These are phyloP conservation scores for Philereme transversata DNA, from an alignment of 2,888 invertebrate genomes.

Conservation along the genomic window DNA sequence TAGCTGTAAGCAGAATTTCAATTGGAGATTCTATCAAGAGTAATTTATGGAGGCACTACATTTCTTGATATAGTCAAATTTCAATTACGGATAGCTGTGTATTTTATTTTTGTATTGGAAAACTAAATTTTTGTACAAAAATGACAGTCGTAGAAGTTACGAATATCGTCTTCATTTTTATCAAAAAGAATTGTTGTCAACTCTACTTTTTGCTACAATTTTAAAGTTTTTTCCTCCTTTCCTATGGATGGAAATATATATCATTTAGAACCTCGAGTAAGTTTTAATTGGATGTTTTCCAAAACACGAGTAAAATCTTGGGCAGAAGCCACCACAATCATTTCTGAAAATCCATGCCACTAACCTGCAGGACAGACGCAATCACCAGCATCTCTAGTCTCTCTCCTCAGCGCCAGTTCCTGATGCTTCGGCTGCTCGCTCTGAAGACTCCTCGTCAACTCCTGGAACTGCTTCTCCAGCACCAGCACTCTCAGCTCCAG, in stretches of 20 bases:
- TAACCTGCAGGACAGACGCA: conserved; percentile 78
- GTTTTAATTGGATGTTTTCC: no score
- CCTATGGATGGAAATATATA: no score
- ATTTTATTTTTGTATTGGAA: conserved; percentile 24
- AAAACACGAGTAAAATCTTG: no score
- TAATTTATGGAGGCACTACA: conserved; percentile 36
- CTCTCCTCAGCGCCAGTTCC: conserved; percentile 56
- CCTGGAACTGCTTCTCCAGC: conserved; percentile 61
- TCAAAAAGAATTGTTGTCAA: no score
- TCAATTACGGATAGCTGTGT: conserved; percentile 36
- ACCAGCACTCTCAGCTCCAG: conserved; percentile 67
- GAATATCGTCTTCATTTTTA: neutral
- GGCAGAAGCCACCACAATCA: neutral
- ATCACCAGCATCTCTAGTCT: conserved; percentile 67
- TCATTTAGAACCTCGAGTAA: no score
- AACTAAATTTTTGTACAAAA: conserved; percentile 21
- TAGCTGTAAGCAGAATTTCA: conserved; percentile 33
- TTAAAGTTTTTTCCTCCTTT: no score
- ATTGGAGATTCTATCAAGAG: conserved; percentile 34
- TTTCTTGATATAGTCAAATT: conserved; percentile 39
- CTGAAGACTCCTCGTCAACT: conserved; percentile 41
- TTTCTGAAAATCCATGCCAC: conserved; percentile 31
- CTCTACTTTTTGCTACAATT: no score
- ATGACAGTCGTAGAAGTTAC: conserved; percentile 1
- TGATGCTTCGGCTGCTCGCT: conserved; percentile 39